A percentile compares a stretch with the other conserved stretches of the same genome.
These are phyloP conservation scores for Oostethus manadensis DNA, from an alignment of 2,113 vertebrate species.

Conservation along the genomic window DNA sequence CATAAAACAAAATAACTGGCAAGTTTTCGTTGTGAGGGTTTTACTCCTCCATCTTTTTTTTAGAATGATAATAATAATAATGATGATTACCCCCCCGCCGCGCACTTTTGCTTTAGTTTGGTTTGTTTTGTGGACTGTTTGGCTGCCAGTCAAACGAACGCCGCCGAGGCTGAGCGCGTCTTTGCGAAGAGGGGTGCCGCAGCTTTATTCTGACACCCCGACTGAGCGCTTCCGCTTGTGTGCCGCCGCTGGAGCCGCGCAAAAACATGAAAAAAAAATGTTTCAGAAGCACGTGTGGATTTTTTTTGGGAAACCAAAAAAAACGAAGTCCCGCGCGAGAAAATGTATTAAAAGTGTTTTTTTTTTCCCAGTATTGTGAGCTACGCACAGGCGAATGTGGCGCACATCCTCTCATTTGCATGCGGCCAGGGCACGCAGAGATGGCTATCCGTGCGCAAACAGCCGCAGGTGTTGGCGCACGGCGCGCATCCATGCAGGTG, in stretches of 20 bases:
- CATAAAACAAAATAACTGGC: no score
- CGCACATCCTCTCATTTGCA: not conserved
- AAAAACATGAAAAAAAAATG: not conserved
- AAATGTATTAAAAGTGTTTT: not conserved
- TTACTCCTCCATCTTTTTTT: not conserved
- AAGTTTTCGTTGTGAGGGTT: no score
- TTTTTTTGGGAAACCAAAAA: not conserved
- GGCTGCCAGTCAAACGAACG: accelerated
- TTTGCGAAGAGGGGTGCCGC: conserved; percentile 14
- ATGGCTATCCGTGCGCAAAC: not conserved
- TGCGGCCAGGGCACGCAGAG: not conserved
- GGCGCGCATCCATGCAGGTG: conserved; percentile 11
- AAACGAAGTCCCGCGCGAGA: not conserved
- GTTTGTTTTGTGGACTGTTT: not conserved
- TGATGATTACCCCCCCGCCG: no score
- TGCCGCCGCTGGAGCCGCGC: conserved; percentile 4
- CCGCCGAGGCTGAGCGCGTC: not conserved
- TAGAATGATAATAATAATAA: not conserved
- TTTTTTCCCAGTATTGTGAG: not conserved
- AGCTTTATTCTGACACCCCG: conserved; percentile 40
- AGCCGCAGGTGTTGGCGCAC: conserved; percentile 5
- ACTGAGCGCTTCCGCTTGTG: conserved; percentile 48
- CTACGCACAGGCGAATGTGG: not conserved
- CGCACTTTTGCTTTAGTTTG: not conserved
- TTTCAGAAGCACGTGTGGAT: no score